phyloP scores from a whole-genome alignment of 2,797 vertebrate genomes.

The Coracias cyanogaster region DNA sequence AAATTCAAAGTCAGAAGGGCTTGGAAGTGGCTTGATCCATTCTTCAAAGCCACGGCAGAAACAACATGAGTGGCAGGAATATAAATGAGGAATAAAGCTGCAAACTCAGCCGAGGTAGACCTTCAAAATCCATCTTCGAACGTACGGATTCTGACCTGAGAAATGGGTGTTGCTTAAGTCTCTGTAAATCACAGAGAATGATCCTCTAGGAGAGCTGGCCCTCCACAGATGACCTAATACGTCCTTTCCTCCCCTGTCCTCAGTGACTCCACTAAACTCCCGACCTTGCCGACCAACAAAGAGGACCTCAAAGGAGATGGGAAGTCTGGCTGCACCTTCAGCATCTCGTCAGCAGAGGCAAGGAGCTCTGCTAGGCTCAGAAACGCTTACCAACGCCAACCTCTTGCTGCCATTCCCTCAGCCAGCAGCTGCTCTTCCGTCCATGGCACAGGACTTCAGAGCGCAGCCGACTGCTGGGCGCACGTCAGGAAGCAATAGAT shows the following conservation, averaged over 20 bases:
- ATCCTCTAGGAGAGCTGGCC: neutral
- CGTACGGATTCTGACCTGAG: neutral
- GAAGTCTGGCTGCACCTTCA: neutral
- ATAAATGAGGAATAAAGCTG: neutral
- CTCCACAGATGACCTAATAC: neutral
- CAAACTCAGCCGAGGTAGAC: neutral
- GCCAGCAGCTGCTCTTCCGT: neutral
- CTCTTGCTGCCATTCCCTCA: neutral
- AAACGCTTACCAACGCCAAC: neutral
- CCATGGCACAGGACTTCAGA: neutral
- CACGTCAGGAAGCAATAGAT: neutral
- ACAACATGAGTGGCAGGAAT: neutral
- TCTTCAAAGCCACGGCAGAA: neutral
- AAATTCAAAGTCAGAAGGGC: neutral
- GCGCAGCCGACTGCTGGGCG: neutral
- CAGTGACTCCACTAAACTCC: neutral
- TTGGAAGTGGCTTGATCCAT: neutral
- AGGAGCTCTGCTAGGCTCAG: neutral
- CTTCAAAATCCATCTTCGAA: neutral
- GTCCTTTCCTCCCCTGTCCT: neutral
- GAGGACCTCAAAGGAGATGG: neutral
- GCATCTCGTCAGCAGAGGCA: neutral
- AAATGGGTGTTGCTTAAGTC: rapidly evolving
- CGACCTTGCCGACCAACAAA: neutral
- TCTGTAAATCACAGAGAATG: neutral